Evolutionary conservation across 2,113 vertebrate species (phyloP), one percentile per base, ranked within the genome.

Genomic region (Bubo scandiacus): DNA sequence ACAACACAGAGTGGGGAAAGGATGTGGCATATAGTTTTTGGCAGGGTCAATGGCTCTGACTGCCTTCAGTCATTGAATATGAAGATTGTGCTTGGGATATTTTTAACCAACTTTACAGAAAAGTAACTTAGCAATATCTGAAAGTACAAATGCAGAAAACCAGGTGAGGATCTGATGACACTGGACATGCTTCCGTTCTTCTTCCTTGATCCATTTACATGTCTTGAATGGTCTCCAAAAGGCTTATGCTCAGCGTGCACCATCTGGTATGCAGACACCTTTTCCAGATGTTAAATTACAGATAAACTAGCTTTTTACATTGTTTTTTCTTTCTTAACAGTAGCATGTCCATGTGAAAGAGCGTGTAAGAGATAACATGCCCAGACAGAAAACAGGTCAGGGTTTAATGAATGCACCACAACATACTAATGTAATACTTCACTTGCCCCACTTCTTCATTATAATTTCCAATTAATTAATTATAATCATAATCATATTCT

Each of bases 251-350:
- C 66, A 92, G 61, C 36, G 32, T 58, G 38, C 11, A 18, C 62
- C 73, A 82, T 87, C 84, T 94, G 96, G 70, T 62, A 77, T 32
- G 42, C 62, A 94, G 78, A 95, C 61, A 81, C 32, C 57, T 66
- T 62, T 94, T 97, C 81, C 86, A 94, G 84, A 95, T 95, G 89
- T 92, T 82, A 87, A 66, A 91, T 58, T 91, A 92, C 81, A 90
- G 22, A 81, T 40, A 91, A 94, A 90, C 22, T 62, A 58, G 32
- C 42, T 43, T 92, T 84, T 93, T 29, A 47, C 19, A 38, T 62
- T 54, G 21, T 43, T 55, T 22, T 58, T 51, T 17, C 1, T 49
- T 74, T 72, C 75, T 49, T 45, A 59, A 74, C 36, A 80, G 78
- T 36, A 95, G 54, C 23, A 75, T 6, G 12, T n/a, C 73, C 59